Base-by-base conservation (phyloP, 2,113 vertebrate species). In the Astatoreochromis straeleni region DNA sequence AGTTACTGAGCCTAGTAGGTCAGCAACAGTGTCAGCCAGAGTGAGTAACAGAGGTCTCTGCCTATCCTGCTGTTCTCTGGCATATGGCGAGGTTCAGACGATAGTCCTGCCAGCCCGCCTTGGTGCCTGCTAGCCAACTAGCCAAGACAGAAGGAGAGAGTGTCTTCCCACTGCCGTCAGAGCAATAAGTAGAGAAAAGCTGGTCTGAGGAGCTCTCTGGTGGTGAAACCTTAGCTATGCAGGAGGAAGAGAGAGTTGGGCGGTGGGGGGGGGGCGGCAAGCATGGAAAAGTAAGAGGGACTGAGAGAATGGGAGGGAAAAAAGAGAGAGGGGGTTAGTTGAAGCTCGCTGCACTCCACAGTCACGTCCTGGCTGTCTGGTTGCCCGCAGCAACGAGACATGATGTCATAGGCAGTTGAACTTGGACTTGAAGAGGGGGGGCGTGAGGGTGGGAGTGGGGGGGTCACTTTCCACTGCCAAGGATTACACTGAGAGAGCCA, bases 381-480 rank as follows among this genome's bases (percentile, higher is more conserved):
- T 98, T 97, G 97, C 97, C 90, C 83, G 5, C 90, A 90, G 97
- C 97, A 97, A 97, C 97, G 95, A 98, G 97, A 97, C 97, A 97
- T 97, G 97, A 97, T 97, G 97, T 97, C 97, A 97, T 97, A 96
- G 94, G 95, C 95, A 96, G 97, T 97, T 97, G 97, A 97, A 97
- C 97, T 97, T 97, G 96, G 96, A 97, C 96, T 96, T 96, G 96
- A 87, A 93, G 94, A 91, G 93, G 93, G 3, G 93, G 91, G 93
- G 94, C 89, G 91, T 7, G 24, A 10, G 94, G 93, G 94, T 90
- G 91, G 94, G 92, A 3, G 51, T 97, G 92, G 95, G 93, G 93
- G 95, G 95, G 94, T 94, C 95, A 95, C 94, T 96, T 94, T 93
- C 91, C 88, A 92, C 89, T 97, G 97, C 96, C 96, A 97, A 96